Conservation (phyloP, 2,797 vertebrate genomes). For the Myripristis murdjan region DNA sequence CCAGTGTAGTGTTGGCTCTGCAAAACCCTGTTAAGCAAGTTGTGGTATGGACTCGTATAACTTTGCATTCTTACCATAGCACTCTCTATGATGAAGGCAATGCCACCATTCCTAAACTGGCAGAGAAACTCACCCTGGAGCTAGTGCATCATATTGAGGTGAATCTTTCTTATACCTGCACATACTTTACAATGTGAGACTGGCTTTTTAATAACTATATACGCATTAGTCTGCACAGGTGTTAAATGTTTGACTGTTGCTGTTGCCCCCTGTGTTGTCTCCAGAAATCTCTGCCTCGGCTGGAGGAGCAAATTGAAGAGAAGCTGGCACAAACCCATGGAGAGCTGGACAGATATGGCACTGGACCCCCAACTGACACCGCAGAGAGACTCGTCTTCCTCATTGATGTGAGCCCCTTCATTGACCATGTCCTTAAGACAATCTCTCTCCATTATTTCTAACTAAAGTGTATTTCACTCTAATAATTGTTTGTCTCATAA, state of each 20-base stretch:
- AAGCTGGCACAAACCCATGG: conserved; percentile 79
- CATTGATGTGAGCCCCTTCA: conserved; percentile 74
- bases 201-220: not conserved
- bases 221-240: not conserved
- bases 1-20: too few relatives aligned
- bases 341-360: conserved; percentile 84
- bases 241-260: not conserved
- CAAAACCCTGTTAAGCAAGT: not conserved
- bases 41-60: not conserved
- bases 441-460: not conserved
- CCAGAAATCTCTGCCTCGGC: conserved; percentile 78
- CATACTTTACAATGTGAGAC: not conserved
- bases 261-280: conserved; percentile 10
- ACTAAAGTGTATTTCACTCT: not conserved
- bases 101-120: conserved; percentile 89
- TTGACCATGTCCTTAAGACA: not conserved
- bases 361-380: conserved; percentile 72
- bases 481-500: not conserved
- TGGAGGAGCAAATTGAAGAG: conserved; percentile 86
- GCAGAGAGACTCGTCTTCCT: conserved; percentile 72
- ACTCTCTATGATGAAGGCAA: conserved; percentile 80
- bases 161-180: conserved; percentile 22
- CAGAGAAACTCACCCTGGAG: conserved; percentile 90
- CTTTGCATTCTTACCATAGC: conserved; percentile 68
- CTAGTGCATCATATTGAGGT: conserved; percentile 91